Evolutionary conservation across 2,113 vertebrate genomes (phyloP).

Genomic region (Castor canadensis): DNA sequence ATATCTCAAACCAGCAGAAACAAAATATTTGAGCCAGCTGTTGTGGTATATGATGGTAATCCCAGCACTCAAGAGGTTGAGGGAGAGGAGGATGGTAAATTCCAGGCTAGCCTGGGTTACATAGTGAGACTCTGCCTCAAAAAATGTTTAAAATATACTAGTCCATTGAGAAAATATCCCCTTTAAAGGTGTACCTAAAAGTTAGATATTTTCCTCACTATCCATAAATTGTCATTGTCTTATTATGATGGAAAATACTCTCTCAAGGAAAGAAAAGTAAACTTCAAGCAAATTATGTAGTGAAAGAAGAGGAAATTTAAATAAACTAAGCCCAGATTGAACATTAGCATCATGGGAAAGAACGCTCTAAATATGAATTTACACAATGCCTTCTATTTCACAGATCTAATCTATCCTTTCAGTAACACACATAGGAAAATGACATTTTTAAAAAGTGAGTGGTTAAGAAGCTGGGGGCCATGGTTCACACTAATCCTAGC

Average conservation of each 20-base stretch:
- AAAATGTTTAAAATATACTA: not conserved
- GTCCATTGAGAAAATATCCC: not conserved
- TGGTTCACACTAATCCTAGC: too few relatives aligned
- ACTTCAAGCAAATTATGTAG: not conserved
- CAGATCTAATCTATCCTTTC: not conserved
- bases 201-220: not conserved
- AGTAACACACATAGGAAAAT: not conserved
- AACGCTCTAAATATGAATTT: not conserved
- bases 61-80: not conserved
- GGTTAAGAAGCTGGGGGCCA: too few relatives aligned
- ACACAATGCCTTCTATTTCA: not conserved
- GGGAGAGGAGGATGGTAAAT: not conserved
- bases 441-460: not conserved
- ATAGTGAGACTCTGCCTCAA: not conserved
- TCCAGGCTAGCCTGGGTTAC: not conserved
- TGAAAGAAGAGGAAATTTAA: not conserved
- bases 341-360: not conserved
- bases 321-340: not conserved
- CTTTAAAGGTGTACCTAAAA: not conserved
- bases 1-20: not conserved
- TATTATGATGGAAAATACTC: not conserved
- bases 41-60: not conserved
- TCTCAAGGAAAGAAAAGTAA: slow-evolving; percentile 27
- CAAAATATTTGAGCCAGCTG: not conserved
- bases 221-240: not conserved